phyloP scores from a whole-genome alignment of 2,797 vertebrate species.

The Sorex maritimensis region DNA sequence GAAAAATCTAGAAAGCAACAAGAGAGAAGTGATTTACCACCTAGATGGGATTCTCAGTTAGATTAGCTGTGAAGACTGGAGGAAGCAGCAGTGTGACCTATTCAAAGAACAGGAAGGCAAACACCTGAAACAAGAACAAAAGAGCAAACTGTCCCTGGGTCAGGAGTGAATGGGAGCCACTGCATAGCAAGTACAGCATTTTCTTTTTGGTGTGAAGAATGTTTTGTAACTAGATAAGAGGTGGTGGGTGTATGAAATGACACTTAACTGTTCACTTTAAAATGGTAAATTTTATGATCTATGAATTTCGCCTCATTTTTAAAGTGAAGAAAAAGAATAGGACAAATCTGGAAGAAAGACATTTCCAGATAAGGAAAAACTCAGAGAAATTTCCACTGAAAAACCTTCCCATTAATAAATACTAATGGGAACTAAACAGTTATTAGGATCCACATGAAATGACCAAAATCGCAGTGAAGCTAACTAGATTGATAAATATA shows the following conservation, averaged over 20 bases:
- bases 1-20: conserved; percentile 1
- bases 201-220: not conserved
- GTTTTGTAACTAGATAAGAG: not conserved
- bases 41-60: not conserved
- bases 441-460: conserved; percentile 36
- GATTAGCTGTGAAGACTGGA: not conserved
- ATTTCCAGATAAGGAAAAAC: conserved; percentile 16
- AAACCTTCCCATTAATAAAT: conserved; percentile 48
- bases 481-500: conserved; percentile 46
- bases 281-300: not conserved
- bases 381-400: not conserved
- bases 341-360: conserved; percentile 15
- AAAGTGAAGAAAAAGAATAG: conserved; percentile 11
- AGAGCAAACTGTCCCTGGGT: not conserved
- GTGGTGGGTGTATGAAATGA: not conserved
- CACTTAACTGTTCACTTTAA: not conserved
- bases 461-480: not conserved
- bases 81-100: not conserved
- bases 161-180: not conserved
- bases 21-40: not conserved
- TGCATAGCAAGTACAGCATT: not conserved
- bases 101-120: not conserved
- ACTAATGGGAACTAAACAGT: not conserved
- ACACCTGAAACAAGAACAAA: not conserved
- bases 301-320: conserved; percentile 5